Conservation (phyloP, 2,888 invertebrate species). For the Xestia xanthographa region DNA sequence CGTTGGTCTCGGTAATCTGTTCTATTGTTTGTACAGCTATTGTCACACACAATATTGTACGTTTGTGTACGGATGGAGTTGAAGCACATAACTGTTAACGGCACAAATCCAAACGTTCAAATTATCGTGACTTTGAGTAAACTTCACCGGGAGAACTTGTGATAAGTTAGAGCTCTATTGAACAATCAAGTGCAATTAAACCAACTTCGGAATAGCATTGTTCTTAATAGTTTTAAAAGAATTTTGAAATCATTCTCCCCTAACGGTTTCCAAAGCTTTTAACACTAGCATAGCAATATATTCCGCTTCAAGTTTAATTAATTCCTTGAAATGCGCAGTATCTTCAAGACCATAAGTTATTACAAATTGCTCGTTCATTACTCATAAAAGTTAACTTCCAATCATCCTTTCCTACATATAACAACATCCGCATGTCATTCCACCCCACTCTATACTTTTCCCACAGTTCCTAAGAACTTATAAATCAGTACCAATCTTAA, state of each 20-base stretch:
- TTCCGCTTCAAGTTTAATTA: neutral
- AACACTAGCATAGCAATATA: neutral
- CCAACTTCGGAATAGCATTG: slow-evolving; percentile 38
- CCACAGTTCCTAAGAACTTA: slow-evolving; percentile 16
- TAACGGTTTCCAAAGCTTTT: slow-evolving; percentile 5
- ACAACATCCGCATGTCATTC: slow-evolving; percentile 9
- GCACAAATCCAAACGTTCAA: slow-evolving; percentile 55
- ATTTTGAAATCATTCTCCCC: slow-evolving; percentile 17
- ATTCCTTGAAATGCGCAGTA: neutral
- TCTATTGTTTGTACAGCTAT: slow-evolving; percentile 79
- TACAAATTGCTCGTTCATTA: slow-evolving; percentile 7
- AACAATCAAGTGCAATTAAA: slow-evolving; percentile 52
- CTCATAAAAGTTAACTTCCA: neutral
- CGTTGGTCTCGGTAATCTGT: slow-evolving; percentile 76
- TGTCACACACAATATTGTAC: slow-evolving; percentile 76
- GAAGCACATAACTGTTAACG: slow-evolving; percentile 52
- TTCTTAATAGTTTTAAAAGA: slow-evolving; percentile 27
- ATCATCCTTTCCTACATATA: neutral
- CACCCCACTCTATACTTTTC: slow-evolving; percentile 10
- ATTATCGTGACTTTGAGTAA: slow-evolving; percentile 53
- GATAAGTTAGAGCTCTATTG: slow-evolving; percentile 45
- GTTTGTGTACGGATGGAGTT: slow-evolving; percentile 65
- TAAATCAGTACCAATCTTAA: slow-evolving; percentile 20
- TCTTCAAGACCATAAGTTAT: slow-evolving; percentile 1
- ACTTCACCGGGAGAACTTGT: slow-evolving; percentile 62